A percentile compares a stretch with the other conserved stretches of the same genome.
These are phyloP conservation scores for Octopus sinensis DNA, from an alignment of 1,140 invertebrate species.

Conservation along the genomic window DNA sequence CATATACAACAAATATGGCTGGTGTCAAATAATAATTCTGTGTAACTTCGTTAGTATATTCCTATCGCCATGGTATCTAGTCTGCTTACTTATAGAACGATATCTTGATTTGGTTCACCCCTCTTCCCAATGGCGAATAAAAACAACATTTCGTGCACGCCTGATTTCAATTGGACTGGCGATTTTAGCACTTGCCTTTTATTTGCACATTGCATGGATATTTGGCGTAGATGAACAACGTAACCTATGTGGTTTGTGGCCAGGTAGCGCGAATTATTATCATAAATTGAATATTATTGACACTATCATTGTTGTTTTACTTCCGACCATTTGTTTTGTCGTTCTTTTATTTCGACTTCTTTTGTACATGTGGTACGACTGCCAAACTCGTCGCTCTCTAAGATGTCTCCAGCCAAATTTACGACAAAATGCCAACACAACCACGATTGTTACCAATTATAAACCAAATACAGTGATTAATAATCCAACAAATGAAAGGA, in stretches of 20 bases:
- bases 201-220: constrained; percentile 5
- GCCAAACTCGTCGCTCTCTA: background rate
- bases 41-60: background rate
- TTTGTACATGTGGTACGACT: background rate
- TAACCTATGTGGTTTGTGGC: background rate
- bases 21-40: background rate
- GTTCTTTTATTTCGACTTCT: background rate
- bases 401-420: background rate
- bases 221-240: background rate
- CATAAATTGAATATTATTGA: background rate
- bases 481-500: background rate
- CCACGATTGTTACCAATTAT: background rate
- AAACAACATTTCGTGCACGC: background rate
- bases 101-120: background rate
- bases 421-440: background rate
- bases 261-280: background rate
- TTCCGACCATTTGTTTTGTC: background rate
- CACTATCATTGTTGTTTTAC: background rate
- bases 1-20: background rate
- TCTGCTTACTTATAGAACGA: background rate
- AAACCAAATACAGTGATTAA: background rate
- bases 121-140: background rate
- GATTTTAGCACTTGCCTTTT: background rate
- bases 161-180: background rate
- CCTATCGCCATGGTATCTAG: constrained; percentile 6